phyloP scores from a whole-genome alignment of 2,888 invertebrate genomes.

The Schrankia costaestrigalis region DNA sequence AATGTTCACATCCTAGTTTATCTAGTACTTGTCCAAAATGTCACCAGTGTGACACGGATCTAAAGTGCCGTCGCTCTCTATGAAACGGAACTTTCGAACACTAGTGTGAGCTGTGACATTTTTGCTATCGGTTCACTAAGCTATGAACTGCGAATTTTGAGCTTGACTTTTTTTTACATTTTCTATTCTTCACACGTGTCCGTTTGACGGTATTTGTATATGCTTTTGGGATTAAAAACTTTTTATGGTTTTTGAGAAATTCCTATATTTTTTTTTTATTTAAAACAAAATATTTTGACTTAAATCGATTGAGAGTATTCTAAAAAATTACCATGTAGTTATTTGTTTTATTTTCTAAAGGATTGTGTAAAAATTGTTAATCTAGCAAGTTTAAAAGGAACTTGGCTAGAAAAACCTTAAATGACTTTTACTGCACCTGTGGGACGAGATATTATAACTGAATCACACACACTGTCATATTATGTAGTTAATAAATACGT shows the following conservation, averaged over 20 bases:
- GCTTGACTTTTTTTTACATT: conserved; percentile 24
- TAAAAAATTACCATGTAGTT: background rate
- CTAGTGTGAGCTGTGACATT: conserved; percentile 32
- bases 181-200: conserved; percentile 21
- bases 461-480: no score
- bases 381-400: background rate
- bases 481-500: no score
- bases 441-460: no score
- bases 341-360: background rate
- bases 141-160: conserved; percentile 30
- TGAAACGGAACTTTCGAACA: conserved; percentile 15
- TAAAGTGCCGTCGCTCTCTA: conserved; percentile 21
- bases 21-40: background rate
- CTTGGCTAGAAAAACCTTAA: no score
- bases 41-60: conserved; percentile 11
- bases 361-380: background rate
- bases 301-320: no score
- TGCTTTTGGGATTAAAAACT: conserved; percentile 3
- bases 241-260: no score
- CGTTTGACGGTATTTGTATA: conserved; percentile 23
- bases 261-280: no score
- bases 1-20: background rate
- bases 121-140: conserved; percentile 36
- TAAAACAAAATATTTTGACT: no score
- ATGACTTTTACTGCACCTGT: no score